phyloP scores from a whole-genome alignment of 1,140 invertebrate species.

The Trichonephila clavata region DNA sequence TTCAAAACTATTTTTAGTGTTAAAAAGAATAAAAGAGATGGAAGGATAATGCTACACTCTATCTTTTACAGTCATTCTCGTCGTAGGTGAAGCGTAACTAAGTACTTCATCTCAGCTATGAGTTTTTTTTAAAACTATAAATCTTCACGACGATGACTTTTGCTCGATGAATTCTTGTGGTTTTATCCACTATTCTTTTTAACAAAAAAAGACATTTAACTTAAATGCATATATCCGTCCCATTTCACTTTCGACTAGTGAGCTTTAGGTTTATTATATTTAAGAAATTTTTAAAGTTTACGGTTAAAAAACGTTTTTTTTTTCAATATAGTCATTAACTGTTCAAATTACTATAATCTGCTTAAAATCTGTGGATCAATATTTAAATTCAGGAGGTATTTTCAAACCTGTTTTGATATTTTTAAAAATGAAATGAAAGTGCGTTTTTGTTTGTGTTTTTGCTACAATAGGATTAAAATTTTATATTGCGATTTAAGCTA shows the following conservation, averaged over 20 bases:
- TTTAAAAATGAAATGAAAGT: no score
- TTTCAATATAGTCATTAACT: no score
- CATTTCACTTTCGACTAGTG: not conserved
- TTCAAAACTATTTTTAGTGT: not conserved
- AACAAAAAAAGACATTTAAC: not conserved
- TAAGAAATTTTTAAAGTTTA: no score
- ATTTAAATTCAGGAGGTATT: no score
- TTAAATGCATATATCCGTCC: not conserved
- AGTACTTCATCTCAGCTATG: not conserved
- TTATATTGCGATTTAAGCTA: no score
- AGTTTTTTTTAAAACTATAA: not conserved
- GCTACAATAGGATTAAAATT: no score
- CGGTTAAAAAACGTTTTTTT: no score
- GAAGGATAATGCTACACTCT: not conserved
- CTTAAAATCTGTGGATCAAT: no score
- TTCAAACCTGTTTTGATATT: no score
- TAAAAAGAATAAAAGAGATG: not conserved
- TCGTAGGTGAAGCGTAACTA: constrained; percentile 8
- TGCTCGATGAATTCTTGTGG: not conserved
- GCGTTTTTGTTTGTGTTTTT: no score
- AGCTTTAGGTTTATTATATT: not conserved
- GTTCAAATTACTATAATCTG: no score
- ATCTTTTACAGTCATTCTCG: constrained; percentile 44
- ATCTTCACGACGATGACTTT: not conserved
- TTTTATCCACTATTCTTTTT: not conserved